Percentiles rank a stretch among this genome's conserved stretches.
phyloP scores from a whole-genome alignment of 1,140 invertebrate genomes.

The Penaeus chinensis region DNA sequence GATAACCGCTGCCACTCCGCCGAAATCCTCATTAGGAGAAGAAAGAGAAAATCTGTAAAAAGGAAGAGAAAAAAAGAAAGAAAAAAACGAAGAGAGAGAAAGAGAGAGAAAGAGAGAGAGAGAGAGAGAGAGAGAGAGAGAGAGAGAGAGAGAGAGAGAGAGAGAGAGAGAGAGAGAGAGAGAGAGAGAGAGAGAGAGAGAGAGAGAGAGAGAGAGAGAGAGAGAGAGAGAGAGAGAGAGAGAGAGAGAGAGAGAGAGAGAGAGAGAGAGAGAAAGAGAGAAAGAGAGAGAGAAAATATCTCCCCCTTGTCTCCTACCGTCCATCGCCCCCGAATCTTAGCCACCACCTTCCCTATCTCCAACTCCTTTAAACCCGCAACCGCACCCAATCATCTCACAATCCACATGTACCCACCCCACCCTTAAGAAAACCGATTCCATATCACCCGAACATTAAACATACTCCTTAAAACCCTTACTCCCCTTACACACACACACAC shows the following conservation, averaged over 20 bases:
- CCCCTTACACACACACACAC: too few species aligned
- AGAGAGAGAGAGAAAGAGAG: neutral
- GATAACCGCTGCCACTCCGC: too few species aligned
- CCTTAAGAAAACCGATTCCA: too few species aligned
- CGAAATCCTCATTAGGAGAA: neutral
- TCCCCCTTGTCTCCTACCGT: slow-evolving; percentile 5
- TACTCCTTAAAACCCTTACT: too few species aligned
- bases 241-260: neutral
- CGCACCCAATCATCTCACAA: too few species aligned
- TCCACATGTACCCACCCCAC: too few species aligned
- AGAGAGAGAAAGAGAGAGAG: slow-evolving; percentile 10
- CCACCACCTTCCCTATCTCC: neutral
- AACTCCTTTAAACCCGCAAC: too few species aligned
- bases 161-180: slow-evolving; percentile 5
- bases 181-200: neutral
- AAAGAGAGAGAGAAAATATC: neutral
- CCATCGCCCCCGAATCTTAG: neutral
- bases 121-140: neutral
- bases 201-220: neutral
- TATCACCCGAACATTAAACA: too few species aligned
- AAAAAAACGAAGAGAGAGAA: neutral
- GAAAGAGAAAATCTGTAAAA: neutral
- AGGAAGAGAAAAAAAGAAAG: neutral
- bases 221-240: neutral
- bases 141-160: neutral